phyloP scores from a whole-genome alignment of 2,888 invertebrate species.

The Eustalomyia histrio region DNA sequence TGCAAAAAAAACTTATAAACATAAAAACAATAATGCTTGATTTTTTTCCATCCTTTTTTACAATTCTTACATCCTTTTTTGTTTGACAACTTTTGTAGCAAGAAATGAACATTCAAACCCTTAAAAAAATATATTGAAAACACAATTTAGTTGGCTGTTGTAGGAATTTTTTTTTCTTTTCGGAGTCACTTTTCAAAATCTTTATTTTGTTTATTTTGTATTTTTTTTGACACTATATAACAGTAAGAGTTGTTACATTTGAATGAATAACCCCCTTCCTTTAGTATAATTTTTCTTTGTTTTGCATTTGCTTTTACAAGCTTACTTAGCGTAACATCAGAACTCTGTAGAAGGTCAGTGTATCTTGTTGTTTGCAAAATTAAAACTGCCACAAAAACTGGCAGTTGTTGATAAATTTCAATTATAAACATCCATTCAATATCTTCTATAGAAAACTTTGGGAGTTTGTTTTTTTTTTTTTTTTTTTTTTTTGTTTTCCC shows the following conservation, averaged over 20 bases:
- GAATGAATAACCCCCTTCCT: constrained; percentile 39
- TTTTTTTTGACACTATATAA: constrained; percentile 32
- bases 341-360: neutral
- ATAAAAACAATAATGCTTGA: constrained; percentile 24
- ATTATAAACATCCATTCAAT: constrained; percentile 39
- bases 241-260: constrained; percentile 44
- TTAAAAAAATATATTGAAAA: neutral
- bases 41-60: constrained; percentile 38
- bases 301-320: constrained; percentile 1
- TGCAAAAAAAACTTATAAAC: constrained; percentile 20
- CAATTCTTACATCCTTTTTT: constrained; percentile 16
- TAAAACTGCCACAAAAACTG: constrained; percentile 30
- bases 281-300: constrained; percentile 10
- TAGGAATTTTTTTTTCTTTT: neutral
- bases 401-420: constrained; percentile 61
- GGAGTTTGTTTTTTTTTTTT: constrained; percentile 13
- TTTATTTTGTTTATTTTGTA: neutral
- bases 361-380: constrained; percentile 14
- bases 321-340: constrained; percentile 43
- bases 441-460: constrained; percentile 5
- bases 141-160: neutral
- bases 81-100: too few relatives aligned
- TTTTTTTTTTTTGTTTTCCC: too few relatives aligned
- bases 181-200: neutral
- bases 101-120: constrained; percentile 23